Evolutionary conservation across 1,140 invertebrate species (phyloP).

Genomic region (Drosophila tristis): DNA sequence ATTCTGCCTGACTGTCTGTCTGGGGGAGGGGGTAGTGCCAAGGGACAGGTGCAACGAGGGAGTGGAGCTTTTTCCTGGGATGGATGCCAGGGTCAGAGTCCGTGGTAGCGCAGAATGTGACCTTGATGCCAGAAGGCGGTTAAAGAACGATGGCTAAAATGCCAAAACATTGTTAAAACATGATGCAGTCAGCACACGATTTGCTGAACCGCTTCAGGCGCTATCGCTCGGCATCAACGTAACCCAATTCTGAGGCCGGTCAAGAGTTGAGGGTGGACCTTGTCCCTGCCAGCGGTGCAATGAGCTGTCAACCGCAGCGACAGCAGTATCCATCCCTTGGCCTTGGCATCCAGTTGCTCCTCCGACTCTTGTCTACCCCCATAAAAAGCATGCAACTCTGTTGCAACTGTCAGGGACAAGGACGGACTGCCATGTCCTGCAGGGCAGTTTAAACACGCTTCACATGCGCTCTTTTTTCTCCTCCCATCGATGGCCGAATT

Average conservation of each 20-base stretch:
- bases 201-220: neutral
- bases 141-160: constrained; percentile 4
- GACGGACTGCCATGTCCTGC: constrained; percentile 9
- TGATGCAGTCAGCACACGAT: constrained; percentile 35
- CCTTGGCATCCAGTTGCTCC: constrained; percentile 17
- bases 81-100: constrained; percentile 7
- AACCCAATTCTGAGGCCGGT: neutral
- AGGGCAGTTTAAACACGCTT: constrained; percentile 8
- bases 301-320: neutral
- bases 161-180: constrained; percentile 22
- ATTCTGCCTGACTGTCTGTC: constrained; percentile 52
- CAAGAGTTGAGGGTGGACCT: neutral
- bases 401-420: constrained; percentile 36
- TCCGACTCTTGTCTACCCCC: constrained; percentile 4
- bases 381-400: constrained; percentile 39
- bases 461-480: neutral
- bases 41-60: constrained; percentile 3
- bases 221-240: too few relatives aligned
- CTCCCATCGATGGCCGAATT: neutral
- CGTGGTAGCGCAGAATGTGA: neutral
- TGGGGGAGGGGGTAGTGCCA: neutral
- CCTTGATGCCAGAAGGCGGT: constrained; percentile 20
- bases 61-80: constrained; percentile 23
- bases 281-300: too few relatives aligned
- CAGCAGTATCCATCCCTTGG: neutral